phyloP scores from a whole-genome alignment of 2,888 invertebrate genomes.

The Apamea monoglypha region DNA sequence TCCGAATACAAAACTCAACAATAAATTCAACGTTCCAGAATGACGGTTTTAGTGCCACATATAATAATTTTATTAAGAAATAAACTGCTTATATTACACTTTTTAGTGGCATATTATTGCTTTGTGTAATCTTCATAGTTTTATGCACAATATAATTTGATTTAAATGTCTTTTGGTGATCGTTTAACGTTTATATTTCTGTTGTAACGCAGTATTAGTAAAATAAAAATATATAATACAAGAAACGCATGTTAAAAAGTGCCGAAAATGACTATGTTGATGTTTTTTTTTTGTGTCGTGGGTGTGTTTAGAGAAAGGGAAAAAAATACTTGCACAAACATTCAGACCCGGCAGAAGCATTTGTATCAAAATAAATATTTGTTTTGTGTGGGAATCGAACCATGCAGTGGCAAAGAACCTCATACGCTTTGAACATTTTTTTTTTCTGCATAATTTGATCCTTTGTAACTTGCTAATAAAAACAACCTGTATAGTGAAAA shows the following conservation, averaged over 20 bases:
- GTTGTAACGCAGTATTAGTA: background rate
- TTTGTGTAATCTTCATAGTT: constrained; percentile 58
- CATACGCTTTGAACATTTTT: background rate
- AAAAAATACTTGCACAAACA: constrained; percentile 2
- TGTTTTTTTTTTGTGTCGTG: background rate
- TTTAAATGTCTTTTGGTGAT: constrained; percentile 42
- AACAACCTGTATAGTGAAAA: background rate
- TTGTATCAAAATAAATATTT: constrained; percentile 27
- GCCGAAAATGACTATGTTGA: background rate
- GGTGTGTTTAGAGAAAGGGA: background rate
- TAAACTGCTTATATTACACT: constrained; percentile 56
- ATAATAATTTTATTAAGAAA: constrained; percentile 63
- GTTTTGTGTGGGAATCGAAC: constrained; percentile 2
- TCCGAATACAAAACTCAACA: constrained; percentile 7
- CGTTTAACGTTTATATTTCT: background rate
- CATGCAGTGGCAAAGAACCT: background rate
- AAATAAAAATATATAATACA: background rate
- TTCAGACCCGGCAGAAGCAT: background rate
- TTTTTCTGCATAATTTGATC: background rate
- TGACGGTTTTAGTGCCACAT: constrained; percentile 56
- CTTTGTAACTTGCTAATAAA: background rate
- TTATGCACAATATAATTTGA: constrained; percentile 58
- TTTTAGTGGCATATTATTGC: constrained; percentile 59
- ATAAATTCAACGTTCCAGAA: constrained; percentile 41
- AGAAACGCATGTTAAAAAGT: background rate